Percentiles rank a stretch among this genome's conserved stretches.
These are phyloP conservation scores for Nannospalax galili DNA, from an alignment of 2,113 vertebrate genomes.

Conservation along the genomic window DNA sequence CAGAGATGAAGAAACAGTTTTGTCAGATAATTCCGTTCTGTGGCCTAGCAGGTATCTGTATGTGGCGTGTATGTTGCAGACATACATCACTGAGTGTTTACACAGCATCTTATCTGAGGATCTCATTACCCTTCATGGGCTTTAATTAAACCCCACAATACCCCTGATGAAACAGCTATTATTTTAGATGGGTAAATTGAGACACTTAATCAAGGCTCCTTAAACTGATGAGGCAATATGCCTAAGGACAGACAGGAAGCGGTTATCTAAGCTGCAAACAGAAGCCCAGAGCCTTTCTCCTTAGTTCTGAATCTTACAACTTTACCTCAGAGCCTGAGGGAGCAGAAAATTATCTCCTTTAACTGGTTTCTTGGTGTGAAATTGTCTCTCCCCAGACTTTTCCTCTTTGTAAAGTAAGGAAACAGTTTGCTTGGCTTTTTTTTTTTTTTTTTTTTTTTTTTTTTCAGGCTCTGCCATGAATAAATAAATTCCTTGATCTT, in stretches of 20 bases:
- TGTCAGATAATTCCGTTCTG: background rate
- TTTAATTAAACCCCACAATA: conserved; percentile 71
- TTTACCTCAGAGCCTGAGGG: conserved; percentile 59
- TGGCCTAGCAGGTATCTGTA: background rate
- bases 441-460: background rate
- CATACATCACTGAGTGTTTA: conserved; percentile 55
- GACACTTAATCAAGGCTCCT: conserved; percentile 67
- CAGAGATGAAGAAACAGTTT: background rate
- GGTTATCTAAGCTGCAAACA: conserved; percentile 52
- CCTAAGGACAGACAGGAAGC: conserved; percentile 74
- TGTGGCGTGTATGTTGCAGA: background rate
- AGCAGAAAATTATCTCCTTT: conserved; percentile 64
- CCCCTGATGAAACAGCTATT: conserved; percentile 70
- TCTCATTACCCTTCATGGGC: conserved; percentile 67
- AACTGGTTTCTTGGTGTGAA: conserved; percentile 7
- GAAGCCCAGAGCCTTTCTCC: conserved; percentile 21
- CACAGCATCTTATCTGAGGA: conserved; percentile 71
- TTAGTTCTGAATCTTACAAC: background rate
- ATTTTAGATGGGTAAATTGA: conserved; percentile 75
- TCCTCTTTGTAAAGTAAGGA: background rate
- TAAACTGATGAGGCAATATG: conserved; percentile 66
- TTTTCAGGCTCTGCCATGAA: background rate
- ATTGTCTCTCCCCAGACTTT: background rate
- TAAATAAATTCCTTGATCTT: conserved; percentile 37
- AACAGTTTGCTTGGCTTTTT: background rate